These are phyloP conservation scores for Parnassius smintheus DNA, from an alignment of 2,888 invertebrate species.

Conservation along the genomic window DNA sequence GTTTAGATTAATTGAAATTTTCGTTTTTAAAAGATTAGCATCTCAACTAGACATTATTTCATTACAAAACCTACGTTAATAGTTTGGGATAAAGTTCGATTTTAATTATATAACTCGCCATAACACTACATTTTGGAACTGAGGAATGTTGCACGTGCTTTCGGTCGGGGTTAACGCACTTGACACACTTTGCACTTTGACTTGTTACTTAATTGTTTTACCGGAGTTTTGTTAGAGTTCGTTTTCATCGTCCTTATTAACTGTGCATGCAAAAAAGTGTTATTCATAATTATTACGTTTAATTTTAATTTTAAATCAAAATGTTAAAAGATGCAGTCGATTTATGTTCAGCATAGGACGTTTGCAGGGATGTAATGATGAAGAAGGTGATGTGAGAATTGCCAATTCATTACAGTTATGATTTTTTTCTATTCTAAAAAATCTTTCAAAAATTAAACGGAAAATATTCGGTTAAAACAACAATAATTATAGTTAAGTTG, in stretches of 20 bases:
- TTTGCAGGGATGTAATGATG: too few relatives aligned
- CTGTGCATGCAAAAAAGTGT: neutral
- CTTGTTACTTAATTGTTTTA: conserved; percentile 50
- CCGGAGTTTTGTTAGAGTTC: conserved; percentile 19
- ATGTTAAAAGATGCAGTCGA: too few relatives aligned
- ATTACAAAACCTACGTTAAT: conserved; percentile 2
- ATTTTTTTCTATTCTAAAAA: too few relatives aligned
- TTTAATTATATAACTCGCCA: conserved; percentile 25
- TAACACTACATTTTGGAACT: conserved; percentile 31
- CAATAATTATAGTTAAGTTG: too few relatives aligned
- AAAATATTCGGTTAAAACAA: too few relatives aligned
- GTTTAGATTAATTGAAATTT: conserved; percentile 2
- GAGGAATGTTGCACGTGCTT: conserved; percentile 58
- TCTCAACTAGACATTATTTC: neutral
- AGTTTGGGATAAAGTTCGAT: conserved; percentile 27
- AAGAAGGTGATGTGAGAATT: too few relatives aligned
- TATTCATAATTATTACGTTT: neutral
- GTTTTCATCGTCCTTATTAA: conserved; percentile 20
- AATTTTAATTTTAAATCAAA: neutral
- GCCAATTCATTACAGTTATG: too few relatives aligned
- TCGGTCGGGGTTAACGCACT: conserved; percentile 63
- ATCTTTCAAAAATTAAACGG: too few relatives aligned
- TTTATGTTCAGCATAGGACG: too few relatives aligned
- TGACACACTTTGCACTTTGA: conserved; percentile 64
- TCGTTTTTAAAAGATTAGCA: conserved; percentile 2